Percentiles rank a stretch among this genome's conserved stretches.
phyloP scores from a whole-genome alignment of 2,888 invertebrate genomes.

The Cantharis nigra region DNA sequence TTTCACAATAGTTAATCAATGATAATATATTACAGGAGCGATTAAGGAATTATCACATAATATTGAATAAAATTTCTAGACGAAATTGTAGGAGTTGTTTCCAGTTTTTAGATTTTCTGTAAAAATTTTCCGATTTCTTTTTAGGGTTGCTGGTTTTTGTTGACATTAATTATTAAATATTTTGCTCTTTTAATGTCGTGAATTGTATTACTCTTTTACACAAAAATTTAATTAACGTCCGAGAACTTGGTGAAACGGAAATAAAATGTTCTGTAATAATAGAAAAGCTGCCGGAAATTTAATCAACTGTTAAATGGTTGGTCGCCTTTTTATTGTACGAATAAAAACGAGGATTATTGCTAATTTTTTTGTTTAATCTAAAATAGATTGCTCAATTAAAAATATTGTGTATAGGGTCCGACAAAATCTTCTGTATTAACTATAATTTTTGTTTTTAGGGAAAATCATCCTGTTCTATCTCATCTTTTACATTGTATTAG shows the following conservation, averaged over 20 bases:
- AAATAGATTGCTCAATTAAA: not conserved
- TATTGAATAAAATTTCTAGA: too few species aligned
- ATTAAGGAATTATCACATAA: too few species aligned
- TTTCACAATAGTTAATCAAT: too few species aligned
- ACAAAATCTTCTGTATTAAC: not conserved
- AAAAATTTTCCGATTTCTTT: too few species aligned
- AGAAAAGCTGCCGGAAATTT: slow-evolving; percentile 11
- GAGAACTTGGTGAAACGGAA: not conserved
- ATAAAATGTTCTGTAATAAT: not conserved
- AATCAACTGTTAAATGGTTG: slow-evolving; percentile 3
- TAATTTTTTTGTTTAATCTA: not conserved
- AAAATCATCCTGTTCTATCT: slow-evolving; percentile 83
- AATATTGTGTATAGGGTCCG: too few species aligned
- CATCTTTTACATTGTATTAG: slow-evolving; percentile 84
- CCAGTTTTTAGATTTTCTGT: too few species aligned
- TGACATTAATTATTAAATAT: not conserved
- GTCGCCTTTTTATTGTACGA: not conserved
- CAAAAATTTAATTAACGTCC: not conserved
- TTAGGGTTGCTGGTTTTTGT: too few species aligned
- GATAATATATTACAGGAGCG: too few species aligned
- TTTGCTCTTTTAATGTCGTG: not conserved
- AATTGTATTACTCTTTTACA: not conserved
- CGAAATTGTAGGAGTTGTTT: too few species aligned
- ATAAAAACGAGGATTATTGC: not conserved
- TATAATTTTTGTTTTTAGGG: slow-evolving; percentile 65